Percentiles rank a stretch among this genome's conserved stretches.
These are phyloP conservation scores for Oxyura jamaicensis DNA, from an alignment of 2,113 vertebrate genomes.

Conservation along the genomic window DNA sequence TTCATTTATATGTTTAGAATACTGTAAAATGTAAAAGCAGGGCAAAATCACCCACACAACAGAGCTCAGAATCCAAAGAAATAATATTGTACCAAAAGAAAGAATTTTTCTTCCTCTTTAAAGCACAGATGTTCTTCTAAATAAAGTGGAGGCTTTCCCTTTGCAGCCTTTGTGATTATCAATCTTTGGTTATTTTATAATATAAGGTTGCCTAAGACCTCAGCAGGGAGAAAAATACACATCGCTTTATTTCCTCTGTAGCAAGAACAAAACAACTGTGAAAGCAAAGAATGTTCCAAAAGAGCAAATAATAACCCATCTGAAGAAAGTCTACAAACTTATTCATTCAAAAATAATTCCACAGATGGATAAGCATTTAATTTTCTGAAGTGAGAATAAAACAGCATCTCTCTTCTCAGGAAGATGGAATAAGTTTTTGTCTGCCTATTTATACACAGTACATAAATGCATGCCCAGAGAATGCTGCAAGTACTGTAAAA, in stretches of 20 bases:
- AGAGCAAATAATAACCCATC: constrained; percentile 8
- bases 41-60: neutral
- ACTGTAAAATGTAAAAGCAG: neutral
- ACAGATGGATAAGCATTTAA: constrained; percentile 47
- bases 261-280: constrained; percentile 15
- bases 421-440: neutral
- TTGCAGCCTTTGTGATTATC: constrained; percentile 35
- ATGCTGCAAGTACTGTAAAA: neutral
- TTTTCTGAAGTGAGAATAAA: constrained; percentile 39
- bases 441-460: constrained; percentile 42
- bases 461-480: neutral
- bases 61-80: neutral
- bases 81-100: neutral
- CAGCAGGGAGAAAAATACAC: constrained; percentile 47
- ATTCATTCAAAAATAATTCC: constrained; percentile 48
- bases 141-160: constrained; percentile 2
- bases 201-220: constrained; percentile 37
- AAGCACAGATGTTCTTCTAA: neutral
- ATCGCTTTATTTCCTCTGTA: constrained; percentile 21
- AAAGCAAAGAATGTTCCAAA: constrained; percentile 15
- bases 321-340: neutral
- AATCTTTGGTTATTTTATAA: constrained; percentile 52
- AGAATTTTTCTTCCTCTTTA: constrained; percentile 6
- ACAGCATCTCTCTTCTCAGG: neutral
- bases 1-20: constrained; percentile 14